Evolutionary conservation across 2,797 vertebrate species (phyloP), one percentile per base, ranked within the genome.

Genomic region (Vespertilio murinus): DNA sequence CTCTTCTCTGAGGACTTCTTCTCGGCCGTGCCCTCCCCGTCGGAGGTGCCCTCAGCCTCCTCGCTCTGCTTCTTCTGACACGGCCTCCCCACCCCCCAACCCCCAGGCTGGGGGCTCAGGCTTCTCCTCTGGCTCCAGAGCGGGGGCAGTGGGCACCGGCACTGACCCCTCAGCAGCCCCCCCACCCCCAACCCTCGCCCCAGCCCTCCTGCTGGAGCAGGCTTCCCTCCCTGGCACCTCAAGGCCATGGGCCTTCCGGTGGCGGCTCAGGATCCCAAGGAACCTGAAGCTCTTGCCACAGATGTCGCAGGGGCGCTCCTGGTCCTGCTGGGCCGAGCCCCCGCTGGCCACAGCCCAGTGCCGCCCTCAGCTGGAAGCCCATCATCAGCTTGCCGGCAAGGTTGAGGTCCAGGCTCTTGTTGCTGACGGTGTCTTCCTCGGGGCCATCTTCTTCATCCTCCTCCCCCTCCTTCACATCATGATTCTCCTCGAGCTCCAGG

Each of bases 241-340:
- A 0, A 91, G 98, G 82, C 98, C 97, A 83, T 99, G 99, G 49
- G 98, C 99, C 96, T 98, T 99, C 97, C 98, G 98, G 96, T 99
- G 99, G 93, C 99, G 99, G 88, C 98, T 98, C 82, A 99, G 98
- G 40, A 99, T 99, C 79, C 99, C 99, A 47, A 98, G 98, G 75
- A 99, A 99, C 97, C 99, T 99, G 98, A 99, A 99, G 94, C 97
- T 99, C 98, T 99, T 99, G 75, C 98, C 99, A 84, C 99, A 99
- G 78, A 98, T 96, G 49, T 98, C 97, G 82, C 99, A 99, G 71
- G 98, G 97, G 69, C 99, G 99, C 98, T 97, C 99, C 98, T 93
- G 96, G 96, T 86, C 96, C 47, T 71, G 97, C 84, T 95, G 97
- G 92, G 97, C 85, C 25, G 96, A 59, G 93, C 93, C 96, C 42